These are phyloP conservation scores for Labrus mixtus DNA, from an alignment of 2,113 vertebrate genomes.

Conservation along the genomic window DNA sequence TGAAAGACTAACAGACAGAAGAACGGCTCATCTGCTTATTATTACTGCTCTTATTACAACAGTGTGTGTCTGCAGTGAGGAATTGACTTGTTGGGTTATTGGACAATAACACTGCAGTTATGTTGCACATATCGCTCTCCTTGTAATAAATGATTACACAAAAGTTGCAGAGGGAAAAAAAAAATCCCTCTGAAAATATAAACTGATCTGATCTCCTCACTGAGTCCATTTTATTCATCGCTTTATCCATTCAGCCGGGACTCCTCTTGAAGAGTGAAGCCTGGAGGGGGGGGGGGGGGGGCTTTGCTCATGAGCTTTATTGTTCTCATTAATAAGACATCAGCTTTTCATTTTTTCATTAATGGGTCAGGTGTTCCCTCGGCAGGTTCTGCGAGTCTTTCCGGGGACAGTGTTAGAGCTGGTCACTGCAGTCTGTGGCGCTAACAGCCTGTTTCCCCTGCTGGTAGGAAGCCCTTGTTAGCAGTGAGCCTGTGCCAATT, in stretches of 20 bases:
- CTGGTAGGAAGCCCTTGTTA: slow-evolving; percentile 76
- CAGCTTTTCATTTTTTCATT: slow-evolving; percentile 69
- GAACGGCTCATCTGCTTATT: slow-evolving; percentile 71
- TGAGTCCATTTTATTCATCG: slow-evolving; percentile 48
- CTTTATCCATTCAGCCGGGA: slow-evolving; percentile 44
- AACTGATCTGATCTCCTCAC: slow-evolving; percentile 46
- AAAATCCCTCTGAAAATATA: slow-evolving; percentile 52
- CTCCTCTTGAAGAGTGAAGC: slow-evolving; percentile 56
- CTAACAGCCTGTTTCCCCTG: slow-evolving; percentile 59
- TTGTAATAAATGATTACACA: slow-evolving; percentile 11
- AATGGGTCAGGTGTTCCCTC: slow-evolving; percentile 72
- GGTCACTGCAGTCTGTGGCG: slow-evolving; percentile 50
- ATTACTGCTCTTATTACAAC: slow-evolving; percentile 73
- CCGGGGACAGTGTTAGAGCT: slow-evolving; percentile 33
- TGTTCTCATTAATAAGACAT: slow-evolving; percentile 78
- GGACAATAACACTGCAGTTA: slow-evolving; percentile 49
- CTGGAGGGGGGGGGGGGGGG: slow-evolving; percentile 60
- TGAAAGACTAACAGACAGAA: slow-evolving; percentile 64
- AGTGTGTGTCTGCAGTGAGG: slow-evolving; percentile 55
- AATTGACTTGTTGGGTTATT: slow-evolving; percentile 49
- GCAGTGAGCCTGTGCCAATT: slow-evolving; percentile 77
- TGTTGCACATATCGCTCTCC: slow-evolving; percentile 42
- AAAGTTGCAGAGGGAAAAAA: slow-evolving; percentile 25
- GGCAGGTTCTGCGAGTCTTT: slow-evolving; percentile 36
- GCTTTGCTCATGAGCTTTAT: slow-evolving; percentile 71